Conservation (phyloP, 2,888 invertebrate genomes). For the Biston stratarius region DNA sequence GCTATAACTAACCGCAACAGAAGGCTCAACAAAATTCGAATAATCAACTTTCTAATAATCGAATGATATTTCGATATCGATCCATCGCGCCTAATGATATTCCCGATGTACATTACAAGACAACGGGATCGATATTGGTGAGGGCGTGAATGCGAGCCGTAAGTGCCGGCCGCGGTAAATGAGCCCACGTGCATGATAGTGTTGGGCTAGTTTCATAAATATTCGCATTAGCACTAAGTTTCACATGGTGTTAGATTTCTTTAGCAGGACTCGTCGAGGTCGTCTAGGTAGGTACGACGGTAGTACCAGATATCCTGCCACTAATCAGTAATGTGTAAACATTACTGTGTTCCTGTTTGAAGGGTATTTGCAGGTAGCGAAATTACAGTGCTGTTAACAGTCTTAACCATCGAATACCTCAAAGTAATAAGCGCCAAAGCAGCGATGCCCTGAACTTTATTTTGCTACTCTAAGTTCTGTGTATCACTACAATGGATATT, state of each 20-base stretch:
- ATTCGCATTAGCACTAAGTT: background rate
- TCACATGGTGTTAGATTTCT: background rate
- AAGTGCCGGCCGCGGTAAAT: slow-evolving; percentile 43
- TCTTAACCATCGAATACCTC: too few relatives aligned
- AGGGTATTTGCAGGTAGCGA: too few relatives aligned
- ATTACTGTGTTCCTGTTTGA: too few relatives aligned
- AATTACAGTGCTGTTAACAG: too few relatives aligned
- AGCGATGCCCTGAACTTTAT: too few relatives aligned
- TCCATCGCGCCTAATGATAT: slow-evolving; percentile 39
- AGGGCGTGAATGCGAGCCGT: slow-evolving; percentile 38
- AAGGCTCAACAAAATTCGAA: slow-evolving; percentile 18
- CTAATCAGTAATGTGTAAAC: too few relatives aligned
- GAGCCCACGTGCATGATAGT: slow-evolving; percentile 35
- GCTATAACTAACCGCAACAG: slow-evolving; percentile 14
- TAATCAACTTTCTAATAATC: slow-evolving; percentile 23
- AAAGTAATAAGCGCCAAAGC: too few relatives aligned
- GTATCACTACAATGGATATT: too few relatives aligned
- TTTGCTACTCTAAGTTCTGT: too few relatives aligned
- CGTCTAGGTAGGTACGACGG: too few relatives aligned
- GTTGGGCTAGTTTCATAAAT: background rate
- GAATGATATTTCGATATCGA: slow-evolving; percentile 22
- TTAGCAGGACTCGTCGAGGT: too few relatives aligned
- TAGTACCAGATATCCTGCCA: too few relatives aligned
- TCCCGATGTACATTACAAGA: slow-evolving; percentile 40
- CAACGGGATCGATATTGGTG: slow-evolving; percentile 41